These are phyloP conservation scores for Aethes cnicana DNA, from an alignment of 2,888 invertebrate species.

Conservation along the genomic window DNA sequence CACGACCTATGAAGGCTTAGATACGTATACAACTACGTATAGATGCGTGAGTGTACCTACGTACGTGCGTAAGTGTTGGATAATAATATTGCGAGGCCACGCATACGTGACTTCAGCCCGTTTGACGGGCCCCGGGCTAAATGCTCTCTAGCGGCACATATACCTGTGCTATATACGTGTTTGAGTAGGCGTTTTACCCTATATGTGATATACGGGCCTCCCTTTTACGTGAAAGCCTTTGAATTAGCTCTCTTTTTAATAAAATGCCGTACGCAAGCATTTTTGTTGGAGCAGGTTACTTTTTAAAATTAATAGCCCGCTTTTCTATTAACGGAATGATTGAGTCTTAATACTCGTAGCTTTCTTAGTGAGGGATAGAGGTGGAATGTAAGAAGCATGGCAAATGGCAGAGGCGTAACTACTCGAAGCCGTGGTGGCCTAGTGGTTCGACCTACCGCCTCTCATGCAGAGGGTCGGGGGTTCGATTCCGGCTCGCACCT, in stretches of 20 bases:
- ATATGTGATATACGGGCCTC: slow-evolving; percentile 64
- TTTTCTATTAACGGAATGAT: slow-evolving; percentile 27
- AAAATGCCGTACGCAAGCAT: slow-evolving; percentile 47
- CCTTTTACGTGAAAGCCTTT: slow-evolving; percentile 67
- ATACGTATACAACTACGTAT: slow-evolving; percentile 41
- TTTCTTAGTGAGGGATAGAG: slow-evolving; percentile 8
- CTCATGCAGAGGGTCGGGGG: no score
- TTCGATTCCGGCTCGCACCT: no score
- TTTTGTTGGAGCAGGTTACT: slow-evolving; percentile 35
- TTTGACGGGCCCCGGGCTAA: slow-evolving; percentile 74
- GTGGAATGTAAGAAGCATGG: neutral
- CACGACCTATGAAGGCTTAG: slow-evolving; percentile 41
- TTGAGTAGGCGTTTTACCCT: slow-evolving; percentile 63
- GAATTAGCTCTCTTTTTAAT: slow-evolving; percentile 77
- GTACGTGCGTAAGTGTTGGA: slow-evolving; percentile 77
- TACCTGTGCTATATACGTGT: slow-evolving; percentile 47
- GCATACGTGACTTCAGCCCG: slow-evolving; percentile 78
- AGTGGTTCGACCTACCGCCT: no score
- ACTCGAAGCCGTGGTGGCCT: no score
- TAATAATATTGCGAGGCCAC: slow-evolving; percentile 76
- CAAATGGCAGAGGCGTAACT: no score
- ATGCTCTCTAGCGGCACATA: slow-evolving; percentile 52
- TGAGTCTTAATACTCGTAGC: slow-evolving; percentile 17
- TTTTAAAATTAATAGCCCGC: slow-evolving; percentile 30
- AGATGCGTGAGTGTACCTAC: slow-evolving; percentile 51